phyloP scores from a whole-genome alignment of 2,888 invertebrate genomes.

The Diplazon laetatorius region DNA sequence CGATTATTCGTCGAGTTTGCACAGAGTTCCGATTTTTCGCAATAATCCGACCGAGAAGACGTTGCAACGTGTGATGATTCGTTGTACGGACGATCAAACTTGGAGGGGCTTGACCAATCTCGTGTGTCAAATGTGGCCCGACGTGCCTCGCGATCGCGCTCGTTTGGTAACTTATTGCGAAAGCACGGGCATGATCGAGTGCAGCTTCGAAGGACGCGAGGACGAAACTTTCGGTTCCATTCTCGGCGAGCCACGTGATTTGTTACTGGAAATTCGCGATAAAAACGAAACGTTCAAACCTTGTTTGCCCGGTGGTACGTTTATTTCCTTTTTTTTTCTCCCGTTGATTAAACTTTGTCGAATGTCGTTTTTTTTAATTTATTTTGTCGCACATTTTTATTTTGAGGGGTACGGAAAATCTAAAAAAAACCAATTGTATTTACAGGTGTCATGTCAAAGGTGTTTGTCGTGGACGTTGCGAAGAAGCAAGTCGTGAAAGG shows the following conservation, averaged over 20 bases:
- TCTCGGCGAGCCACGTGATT: slow-evolving; percentile 80
- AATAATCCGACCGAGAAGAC: slow-evolving; percentile 85
- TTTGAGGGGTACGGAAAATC: too few species aligned
- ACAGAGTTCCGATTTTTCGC: slow-evolving; percentile 87
- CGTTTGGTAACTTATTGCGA: slow-evolving; percentile 89
- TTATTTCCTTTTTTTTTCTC: not conserved
- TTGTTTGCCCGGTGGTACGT: slow-evolving; percentile 86
- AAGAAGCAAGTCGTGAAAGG: slow-evolving; percentile 86
- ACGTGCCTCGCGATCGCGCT: slow-evolving; percentile 87
- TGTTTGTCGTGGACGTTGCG: slow-evolving; percentile 86
- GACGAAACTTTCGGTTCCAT: slow-evolving; percentile 81
- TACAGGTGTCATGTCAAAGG: slow-evolving; percentile 84
- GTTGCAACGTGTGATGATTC: slow-evolving; percentile 84
- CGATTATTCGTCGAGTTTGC: slow-evolving; percentile 86
- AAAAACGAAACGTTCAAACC: slow-evolving; percentile 86
- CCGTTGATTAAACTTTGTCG: slow-evolving; percentile 5
- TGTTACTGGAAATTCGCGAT: slow-evolving; percentile 87
- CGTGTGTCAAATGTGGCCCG: slow-evolving; percentile 85
- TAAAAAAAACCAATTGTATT: slow-evolving; percentile 16
- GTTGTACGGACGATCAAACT: slow-evolving; percentile 85
- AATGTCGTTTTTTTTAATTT: too few species aligned
- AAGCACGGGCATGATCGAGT: slow-evolving; percentile 86
- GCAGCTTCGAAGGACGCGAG: slow-evolving; percentile 86
- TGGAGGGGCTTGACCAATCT: slow-evolving; percentile 85
- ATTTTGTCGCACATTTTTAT: too few species aligned